Evolutionary conservation across 2,797 vertebrate genomes (phyloP), one percentile per base, ranked within the genome.

Genomic region (Enteromius viviparus): DNA sequence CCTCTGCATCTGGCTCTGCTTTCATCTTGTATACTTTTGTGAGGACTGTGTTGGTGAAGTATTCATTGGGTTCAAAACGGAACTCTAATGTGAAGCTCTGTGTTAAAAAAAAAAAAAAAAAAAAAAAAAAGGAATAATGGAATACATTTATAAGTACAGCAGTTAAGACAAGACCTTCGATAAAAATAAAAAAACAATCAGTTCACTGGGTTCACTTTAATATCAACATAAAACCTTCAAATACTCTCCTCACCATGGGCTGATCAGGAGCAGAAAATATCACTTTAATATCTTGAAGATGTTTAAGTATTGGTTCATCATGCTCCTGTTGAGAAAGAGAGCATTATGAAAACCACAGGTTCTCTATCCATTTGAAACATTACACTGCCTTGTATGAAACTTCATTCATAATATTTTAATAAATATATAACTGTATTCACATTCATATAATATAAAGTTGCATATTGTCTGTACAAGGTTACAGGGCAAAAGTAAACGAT

Each of bases 1-100:
- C 97, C 0, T 95, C 91, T 29, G 95, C 88, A 34, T 99, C 98
- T 1, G 98, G 97, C 89, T 99, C 98, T 0, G 97, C 97, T 89
- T 98, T 99, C 98, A 99, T 99, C 94, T 97, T 98, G 95, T 99
- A 99, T 2, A 96, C 96, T 94, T 99, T 99, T 60, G 97, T 98
- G 93, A 99, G 95, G 83, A 99, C 90, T 53, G 96, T 87, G 85
- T 99, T 99, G 92, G 95, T 96, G 78, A 99, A 99, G 95, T 95
- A 99, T 85, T 96, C 95, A 76, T 99, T 99, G 82, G 97, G 92
- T 89, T 97, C 98, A 76, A 99, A 99, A 93, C 97, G 95, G 93
- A 99, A 99, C 92, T 98, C 98, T 95, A 99, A 93, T 58, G 96
- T 97, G 88, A 99, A 99, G 93, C 96, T 97, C 98, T 99, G 90